Evolutionary conservation across 2,113 vertebrate genomes (phyloP), one percentile per base, ranked within the genome.

Genomic region (Notarius quadriscutis): DNA sequence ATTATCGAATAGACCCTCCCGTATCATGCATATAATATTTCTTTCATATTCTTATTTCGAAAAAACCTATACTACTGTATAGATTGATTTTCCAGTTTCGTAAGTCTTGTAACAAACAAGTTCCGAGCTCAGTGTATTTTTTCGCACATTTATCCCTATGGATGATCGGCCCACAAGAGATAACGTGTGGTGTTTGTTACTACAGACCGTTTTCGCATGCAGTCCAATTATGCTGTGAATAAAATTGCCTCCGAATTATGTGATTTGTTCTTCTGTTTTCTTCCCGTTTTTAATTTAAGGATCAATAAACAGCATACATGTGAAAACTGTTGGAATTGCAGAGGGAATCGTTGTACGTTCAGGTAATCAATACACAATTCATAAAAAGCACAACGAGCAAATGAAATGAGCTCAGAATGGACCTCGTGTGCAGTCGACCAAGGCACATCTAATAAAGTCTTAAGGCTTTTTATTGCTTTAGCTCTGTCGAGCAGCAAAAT

Each of bases 281-380:
- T 34, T 20, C 9, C 4, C 8, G 30, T 20, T 60, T 65, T 69
- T 30, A 9, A 69, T 27, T 8, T 69, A 67, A 53, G 8, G 22
- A 71, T 67, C 48, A 58, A 58, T 69, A 81, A 71, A 71, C 18
- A 58, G 50, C 11, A 10, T 1, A 50, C 14, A 18, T 11, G 27
- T 77, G 12, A 81, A 86, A 34, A 48, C 30, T 41, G 6, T n/a
- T 41, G n/a, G 12, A 9, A 9, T 60, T 75, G 71, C 55, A 30
- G 4, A 57, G 14, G 62, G 78, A 87, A 71, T 60, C 5, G 15
- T 82, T 57, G 18, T 50, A 62, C 71, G 63, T 74, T 51, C 5
- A 74, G 63, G 17, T 87, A 74, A 72, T 87, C 79, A 82, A 81
- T 81, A 74, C 2, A 5, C 79, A 74, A 50, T 50, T 69, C 72